A percentile compares a stretch with the other conserved stretches of the same genome.
These are phyloP conservation scores for Cancer borealis DNA, from an alignment of 2,888 invertebrate species.

Conservation along the genomic window DNA sequence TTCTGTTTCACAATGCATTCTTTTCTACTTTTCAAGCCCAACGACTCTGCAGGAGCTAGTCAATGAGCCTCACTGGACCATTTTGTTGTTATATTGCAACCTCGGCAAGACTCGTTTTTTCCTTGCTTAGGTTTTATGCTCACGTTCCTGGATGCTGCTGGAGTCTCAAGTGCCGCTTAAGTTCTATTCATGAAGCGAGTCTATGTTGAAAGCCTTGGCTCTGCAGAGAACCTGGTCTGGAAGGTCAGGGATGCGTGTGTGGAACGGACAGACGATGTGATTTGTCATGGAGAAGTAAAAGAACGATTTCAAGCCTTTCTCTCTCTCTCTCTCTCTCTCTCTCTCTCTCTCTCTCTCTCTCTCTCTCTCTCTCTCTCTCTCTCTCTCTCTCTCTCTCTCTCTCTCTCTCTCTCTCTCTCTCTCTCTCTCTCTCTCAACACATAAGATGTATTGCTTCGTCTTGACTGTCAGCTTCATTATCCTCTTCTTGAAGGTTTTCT, in stretches of 20 bases:
- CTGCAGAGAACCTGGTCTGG: neutral
- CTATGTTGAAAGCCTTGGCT: neutral
- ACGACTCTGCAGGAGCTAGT: neutral
- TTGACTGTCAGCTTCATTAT: neutral
- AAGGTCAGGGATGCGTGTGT: neutral
- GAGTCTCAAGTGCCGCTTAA: neutral
- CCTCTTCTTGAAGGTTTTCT: neutral
- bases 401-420: conserved; percentile 32
- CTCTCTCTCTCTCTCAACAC: too few species aligned
- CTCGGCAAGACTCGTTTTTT: neutral
- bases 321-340: conserved; percentile 34
- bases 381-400: conserved; percentile 32
- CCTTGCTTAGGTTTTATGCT: neutral
- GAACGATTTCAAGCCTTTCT: neutral
- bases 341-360: conserved; percentile 32
- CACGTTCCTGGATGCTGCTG: neutral
- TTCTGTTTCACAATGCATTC: neutral
- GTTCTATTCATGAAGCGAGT: neutral
- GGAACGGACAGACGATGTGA: neutral
- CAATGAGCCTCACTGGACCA: neutral
- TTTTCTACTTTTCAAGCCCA: neutral
- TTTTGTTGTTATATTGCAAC: neutral
- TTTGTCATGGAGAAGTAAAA: neutral
- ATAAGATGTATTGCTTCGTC: too few species aligned
- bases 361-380: conserved; percentile 32